Percentiles rank a stretch among this genome's conserved stretches.
phyloP scores from a whole-genome alignment of 30 jellyfish, hydroid and myxozoan species.

The Pelagia noctiluca region DNA sequence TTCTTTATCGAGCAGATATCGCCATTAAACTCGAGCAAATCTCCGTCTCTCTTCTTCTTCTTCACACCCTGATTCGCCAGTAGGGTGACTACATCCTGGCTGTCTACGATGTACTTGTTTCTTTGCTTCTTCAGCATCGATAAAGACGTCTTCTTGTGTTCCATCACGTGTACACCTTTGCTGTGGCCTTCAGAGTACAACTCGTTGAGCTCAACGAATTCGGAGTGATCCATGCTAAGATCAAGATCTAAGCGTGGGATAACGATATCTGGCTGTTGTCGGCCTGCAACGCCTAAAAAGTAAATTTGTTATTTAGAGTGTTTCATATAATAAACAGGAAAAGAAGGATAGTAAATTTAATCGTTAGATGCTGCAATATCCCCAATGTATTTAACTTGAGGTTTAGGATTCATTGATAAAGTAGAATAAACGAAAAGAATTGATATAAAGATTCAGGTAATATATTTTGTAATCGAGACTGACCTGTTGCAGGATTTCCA shows the following conservation, averaged over 20 bases:
- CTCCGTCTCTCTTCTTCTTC: background rate
- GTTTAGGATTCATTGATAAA: no score
- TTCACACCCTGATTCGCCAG: background rate
- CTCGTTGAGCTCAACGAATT: constrained; percentile 6
- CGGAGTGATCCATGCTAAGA: constrained; percentile 37
- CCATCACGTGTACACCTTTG: background rate
- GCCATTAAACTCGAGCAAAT: background rate
- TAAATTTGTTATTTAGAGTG: no score
- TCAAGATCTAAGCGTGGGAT: constrained; percentile 56
- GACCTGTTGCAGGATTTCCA: no score
- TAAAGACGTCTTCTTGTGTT: background rate
- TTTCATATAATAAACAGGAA: no score
- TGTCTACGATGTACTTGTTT: background rate
- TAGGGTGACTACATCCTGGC: background rate
- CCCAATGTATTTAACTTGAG: no score
- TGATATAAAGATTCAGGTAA: no score
- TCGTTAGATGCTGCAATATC: no score
- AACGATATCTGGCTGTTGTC: no score
- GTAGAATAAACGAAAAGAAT: no score
- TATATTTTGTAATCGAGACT: no score
- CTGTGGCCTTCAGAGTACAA: background rate
- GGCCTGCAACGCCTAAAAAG: no score
- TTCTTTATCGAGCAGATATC: background rate
- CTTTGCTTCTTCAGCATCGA: background rate
- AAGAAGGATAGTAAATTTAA: no score